A percentile compares a stretch with the other conserved stretches of the same genome.
Conservation (phyloP, 1,140 invertebrate genomes). For the Drosophila pruinosa region DNA sequence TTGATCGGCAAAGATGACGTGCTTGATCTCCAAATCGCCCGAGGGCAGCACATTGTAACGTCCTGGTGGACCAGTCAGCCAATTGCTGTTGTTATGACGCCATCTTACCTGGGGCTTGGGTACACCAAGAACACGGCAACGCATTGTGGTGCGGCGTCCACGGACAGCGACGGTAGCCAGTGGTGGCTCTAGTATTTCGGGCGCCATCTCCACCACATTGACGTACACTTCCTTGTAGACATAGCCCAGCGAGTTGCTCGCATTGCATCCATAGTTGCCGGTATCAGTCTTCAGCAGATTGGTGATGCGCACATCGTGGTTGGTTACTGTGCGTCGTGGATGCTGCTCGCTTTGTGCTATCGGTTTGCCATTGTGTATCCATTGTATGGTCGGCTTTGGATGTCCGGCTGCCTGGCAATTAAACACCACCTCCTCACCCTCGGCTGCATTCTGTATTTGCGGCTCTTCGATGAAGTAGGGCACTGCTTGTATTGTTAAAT, state of each 20-base stretch:
- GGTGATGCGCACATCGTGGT: conserved; percentile 91
- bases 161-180: conserved; percentile 91
- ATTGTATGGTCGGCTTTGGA: conserved; percentile 95
- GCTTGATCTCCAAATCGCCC: conserved; percentile 93
- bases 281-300: conserved; percentile 95
- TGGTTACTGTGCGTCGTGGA: conserved; percentile 86
- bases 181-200: conserved; percentile 94
- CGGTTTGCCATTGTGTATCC: conserved; percentile 98
- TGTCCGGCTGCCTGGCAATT: conserved; percentile 93
- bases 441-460: conserved; percentile 93
- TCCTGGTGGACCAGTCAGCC: conserved; percentile 87
- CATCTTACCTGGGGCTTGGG: conserved; percentile 97
- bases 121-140: conserved; percentile 97
- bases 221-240: conserved; percentile 99
- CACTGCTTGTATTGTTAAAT: conserved; percentile 90
- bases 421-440: conserved; percentile 95
- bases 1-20: conserved; percentile 92
- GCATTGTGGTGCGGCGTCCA: conserved; percentile 91
- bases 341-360: conserved; percentile 90
- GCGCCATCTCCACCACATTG: conserved; percentile 96
- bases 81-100: conserved; percentile 92
- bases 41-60: conserved; percentile 88
- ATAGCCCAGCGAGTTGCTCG: conserved; percentile 98
- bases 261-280: conserved; percentile 99
- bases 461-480: conserved; percentile 97